Conservation (phyloP, 2,888 invertebrate genomes). For the Troides helena region DNA sequence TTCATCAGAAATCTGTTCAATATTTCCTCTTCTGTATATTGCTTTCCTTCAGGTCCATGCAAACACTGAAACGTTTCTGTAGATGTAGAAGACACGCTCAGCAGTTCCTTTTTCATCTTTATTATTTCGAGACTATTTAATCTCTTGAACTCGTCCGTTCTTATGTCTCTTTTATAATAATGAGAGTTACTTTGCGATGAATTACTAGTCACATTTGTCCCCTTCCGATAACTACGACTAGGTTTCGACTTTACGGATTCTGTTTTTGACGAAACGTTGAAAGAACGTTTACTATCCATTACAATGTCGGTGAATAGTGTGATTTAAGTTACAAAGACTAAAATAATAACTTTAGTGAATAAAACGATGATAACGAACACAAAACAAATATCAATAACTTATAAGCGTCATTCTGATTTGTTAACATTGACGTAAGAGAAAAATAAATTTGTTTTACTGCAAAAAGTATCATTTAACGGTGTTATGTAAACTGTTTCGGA, state of each 20-base stretch:
- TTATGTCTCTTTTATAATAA: constrained; percentile 44
- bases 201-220: constrained; percentile 39
- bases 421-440: neutral
- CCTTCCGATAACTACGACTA: neutral
- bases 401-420: neutral
- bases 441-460: neutral
- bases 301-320: neutral
- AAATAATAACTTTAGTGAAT: neutral
- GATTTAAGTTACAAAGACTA: neutral
- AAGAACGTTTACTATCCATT: constrained; percentile 40
- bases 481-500: neutral
- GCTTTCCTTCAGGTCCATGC: constrained; percentile 51
- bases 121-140: constrained; percentile 8
- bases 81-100: constrained; percentile 49
- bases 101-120: neutral
- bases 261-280: constrained; percentile 29
- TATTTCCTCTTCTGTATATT: constrained; percentile 50
- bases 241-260: neutral
- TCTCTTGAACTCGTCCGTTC: constrained; percentile 37
- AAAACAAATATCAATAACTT: neutral
- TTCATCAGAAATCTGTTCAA: constrained; percentile 54
- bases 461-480: neutral
- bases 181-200: constrained; percentile 51
- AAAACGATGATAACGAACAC: neutral
- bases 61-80: constrained; percentile 53